Conservation (phyloP, 2,797 vertebrate species). For the Enteromius argenteus region DNA sequence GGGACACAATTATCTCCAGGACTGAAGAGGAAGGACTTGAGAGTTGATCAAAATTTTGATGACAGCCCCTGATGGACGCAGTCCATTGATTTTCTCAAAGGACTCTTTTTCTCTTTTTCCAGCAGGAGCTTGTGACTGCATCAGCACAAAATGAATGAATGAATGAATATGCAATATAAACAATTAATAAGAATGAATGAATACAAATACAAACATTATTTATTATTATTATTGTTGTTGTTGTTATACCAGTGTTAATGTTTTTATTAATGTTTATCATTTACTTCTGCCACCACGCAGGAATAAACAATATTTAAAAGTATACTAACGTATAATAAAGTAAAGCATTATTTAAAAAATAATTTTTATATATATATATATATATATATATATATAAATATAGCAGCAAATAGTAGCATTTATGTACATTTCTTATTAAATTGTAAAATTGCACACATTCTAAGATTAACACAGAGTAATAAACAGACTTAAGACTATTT, state of each 20-base stretch:
- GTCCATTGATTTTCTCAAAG: constrained; percentile 50
- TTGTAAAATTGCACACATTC: too few relatives aligned
- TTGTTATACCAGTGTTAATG: not conserved
- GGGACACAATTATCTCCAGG: constrained; percentile 51
- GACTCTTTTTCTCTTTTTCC: constrained; percentile 27
- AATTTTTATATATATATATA: too few relatives aligned
- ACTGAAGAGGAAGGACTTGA: constrained; percentile 33
- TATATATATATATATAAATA: too few relatives aligned
- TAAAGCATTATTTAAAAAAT: too few relatives aligned
- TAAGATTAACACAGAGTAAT: too few relatives aligned
- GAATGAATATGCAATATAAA: not conserved
- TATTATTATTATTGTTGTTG: not conserved
- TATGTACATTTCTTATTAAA: too few relatives aligned
- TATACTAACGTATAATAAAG: too few relatives aligned
- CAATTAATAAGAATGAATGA: not conserved
- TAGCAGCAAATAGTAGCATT: too few relatives aligned
- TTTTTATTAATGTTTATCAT: too few relatives aligned
- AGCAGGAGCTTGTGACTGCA: constrained; percentile 4
- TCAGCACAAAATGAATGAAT: not conserved
- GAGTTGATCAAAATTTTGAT: constrained; percentile 48
- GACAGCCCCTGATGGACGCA: constrained; percentile 18
- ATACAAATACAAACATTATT: not conserved
- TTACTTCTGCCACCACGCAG: too few relatives aligned
- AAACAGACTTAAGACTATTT: too few relatives aligned
- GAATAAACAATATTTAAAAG: too few relatives aligned